Percentiles rank a stretch among this genome's conserved stretches.
Evolutionary conservation across 2,113 vertebrate species (phyloP).

Genomic region (Eretmochelys imbricata): DNA sequence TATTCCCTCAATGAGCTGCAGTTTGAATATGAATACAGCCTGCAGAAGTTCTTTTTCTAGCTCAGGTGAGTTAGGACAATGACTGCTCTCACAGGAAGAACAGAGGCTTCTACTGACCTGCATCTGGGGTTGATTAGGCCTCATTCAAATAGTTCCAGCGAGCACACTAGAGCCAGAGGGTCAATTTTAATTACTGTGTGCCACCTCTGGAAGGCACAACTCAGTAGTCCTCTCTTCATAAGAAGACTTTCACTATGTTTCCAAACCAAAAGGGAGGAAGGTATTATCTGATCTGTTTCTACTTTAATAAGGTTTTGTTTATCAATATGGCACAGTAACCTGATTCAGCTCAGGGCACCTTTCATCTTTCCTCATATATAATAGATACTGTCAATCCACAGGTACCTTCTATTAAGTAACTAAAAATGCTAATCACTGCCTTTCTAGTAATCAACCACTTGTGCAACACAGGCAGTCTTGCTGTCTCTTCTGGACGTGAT

Average conservation of each 20-base stretch:
- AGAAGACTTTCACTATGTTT: background rate
- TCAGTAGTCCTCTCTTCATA: background rate
- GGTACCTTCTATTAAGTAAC: background rate
- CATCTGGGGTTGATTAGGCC: background rate
- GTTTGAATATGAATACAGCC: background rate
- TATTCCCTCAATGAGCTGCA: background rate
- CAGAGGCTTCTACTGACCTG: background rate
- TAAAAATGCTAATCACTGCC: constrained; percentile 19
- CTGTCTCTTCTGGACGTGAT: constrained; percentile 30
- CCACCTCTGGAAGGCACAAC: background rate
- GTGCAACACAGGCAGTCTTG: background rate
- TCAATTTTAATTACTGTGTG: background rate
- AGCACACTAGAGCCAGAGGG: background rate
- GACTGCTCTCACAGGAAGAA: background rate
- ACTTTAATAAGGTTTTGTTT: background rate
- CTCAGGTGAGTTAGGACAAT: background rate
- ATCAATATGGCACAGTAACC: background rate
- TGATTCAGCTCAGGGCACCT: background rate
- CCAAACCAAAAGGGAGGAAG: background rate
- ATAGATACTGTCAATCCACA: background rate
- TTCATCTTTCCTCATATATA: background rate
- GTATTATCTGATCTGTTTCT: background rate
- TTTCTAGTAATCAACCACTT: constrained; percentile 32
- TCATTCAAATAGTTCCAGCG: background rate
- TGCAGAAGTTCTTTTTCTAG: background rate